A percentile compares a stretch with the other conserved stretches of the same genome.
These are phyloP conservation scores for Resseliella maxima DNA, from an alignment of 2,888 invertebrate genomes.

Conservation along the genomic window DNA sequence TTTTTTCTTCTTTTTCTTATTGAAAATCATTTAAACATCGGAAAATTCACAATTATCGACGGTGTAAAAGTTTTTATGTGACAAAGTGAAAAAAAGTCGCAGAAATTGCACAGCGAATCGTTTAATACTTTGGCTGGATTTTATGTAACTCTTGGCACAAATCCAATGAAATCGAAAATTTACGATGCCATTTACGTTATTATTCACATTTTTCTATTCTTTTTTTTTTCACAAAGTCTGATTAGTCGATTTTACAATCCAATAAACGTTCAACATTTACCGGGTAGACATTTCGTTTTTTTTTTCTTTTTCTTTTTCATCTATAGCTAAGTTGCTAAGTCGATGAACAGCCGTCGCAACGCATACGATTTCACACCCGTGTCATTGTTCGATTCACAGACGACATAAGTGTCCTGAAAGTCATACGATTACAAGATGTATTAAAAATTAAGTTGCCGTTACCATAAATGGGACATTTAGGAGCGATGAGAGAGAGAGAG, in stretches of 20 bases:
- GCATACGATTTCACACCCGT: not conserved
- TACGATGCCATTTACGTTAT: slow-evolving; percentile 40
- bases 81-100: slow-evolving; percentile 14
- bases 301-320: not conserved
- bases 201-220: slow-evolving; percentile 17
- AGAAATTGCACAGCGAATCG: not conserved
- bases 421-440: slow-evolving; percentile 14
- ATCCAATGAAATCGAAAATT: slow-evolving; percentile 45
- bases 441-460: slow-evolving; percentile 4
- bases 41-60: slow-evolving; percentile 25
- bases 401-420: not conserved
- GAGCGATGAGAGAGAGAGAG: not conserved
- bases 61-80: slow-evolving; percentile 30
- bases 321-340: not conserved
- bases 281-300: not conserved
- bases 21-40: slow-evolving; percentile 34
- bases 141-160: slow-evolving; percentile 34
- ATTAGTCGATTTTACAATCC: slow-evolving; percentile 45
- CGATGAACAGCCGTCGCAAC: not conserved
- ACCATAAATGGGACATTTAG: not conserved
- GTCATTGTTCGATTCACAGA: not conserved
- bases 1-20: not conserved
- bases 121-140: slow-evolving; percentile 18
- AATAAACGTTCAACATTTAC: slow-evolving; percentile 20
- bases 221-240: not conserved